These are phyloP conservation scores for Ypsolopha scabrella DNA, from an alignment of 2,888 invertebrate genomes.

Conservation along the genomic window DNA sequence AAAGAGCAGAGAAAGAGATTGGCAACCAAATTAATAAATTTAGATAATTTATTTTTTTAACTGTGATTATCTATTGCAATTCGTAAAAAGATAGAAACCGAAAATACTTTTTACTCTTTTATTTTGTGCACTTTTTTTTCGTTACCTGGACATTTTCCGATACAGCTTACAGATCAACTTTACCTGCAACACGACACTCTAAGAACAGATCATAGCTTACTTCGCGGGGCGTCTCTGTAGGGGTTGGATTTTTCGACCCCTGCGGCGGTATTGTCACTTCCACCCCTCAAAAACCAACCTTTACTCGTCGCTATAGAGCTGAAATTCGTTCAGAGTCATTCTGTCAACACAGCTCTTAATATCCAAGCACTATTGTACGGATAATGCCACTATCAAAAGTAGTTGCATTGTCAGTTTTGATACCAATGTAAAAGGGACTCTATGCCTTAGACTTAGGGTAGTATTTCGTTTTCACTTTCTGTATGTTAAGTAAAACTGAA, in stretches of 20 bases:
- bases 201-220: conserved; percentile 66
- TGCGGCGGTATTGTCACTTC: conserved; percentile 46
- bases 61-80: too few relatives aligned
- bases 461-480: conserved; percentile 14
- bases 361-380: conserved; percentile 61
- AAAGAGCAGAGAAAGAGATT: too few relatives aligned
- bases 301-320: conserved; percentile 20
- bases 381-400: conserved; percentile 66
- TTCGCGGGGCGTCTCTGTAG: conserved; percentile 65
- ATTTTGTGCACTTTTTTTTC: too few relatives aligned
- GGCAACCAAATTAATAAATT: too few relatives aligned
- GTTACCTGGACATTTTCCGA: background rate
- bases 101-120: too few relatives aligned
- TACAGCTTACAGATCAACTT: background rate
- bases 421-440: conserved; percentile 16
- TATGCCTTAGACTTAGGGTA: conserved; percentile 14
- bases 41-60: too few relatives aligned
- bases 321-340: conserved; percentile 25
- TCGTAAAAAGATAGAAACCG: too few relatives aligned
- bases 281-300: conserved; percentile 25
- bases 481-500: conserved; percentile 24
- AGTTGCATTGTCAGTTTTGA: conserved; percentile 39
- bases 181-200: conserved; percentile 38
- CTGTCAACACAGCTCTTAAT: conserved; percentile 56
- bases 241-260: conserved; percentile 62